Evolutionary conservation across 2,888 invertebrate species (phyloP).

Genomic region (Caenorhabditis sulstoni): DNA sequence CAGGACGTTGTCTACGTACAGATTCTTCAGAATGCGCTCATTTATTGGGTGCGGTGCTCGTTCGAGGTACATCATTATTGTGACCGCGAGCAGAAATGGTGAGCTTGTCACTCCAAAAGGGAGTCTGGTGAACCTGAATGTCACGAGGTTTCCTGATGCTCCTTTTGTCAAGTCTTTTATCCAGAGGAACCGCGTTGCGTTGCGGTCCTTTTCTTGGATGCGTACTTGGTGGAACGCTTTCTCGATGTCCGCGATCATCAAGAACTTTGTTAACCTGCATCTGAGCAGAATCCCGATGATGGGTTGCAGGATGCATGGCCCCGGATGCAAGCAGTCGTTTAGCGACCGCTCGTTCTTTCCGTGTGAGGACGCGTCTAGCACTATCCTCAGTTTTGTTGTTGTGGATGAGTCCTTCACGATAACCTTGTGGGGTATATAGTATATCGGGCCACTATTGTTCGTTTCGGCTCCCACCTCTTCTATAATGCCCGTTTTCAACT

Average conservation of each 20-base stretch:
- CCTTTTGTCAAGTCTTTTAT: not conserved
- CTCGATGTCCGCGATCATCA: constrained; percentile 17
- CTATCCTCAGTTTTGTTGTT: constrained; percentile 23
- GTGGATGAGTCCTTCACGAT: not conserved
- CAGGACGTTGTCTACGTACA: constrained; percentile 47
- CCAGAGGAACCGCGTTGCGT: constrained; percentile 29
- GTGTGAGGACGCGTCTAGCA: constrained; percentile 14
- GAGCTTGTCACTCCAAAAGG: constrained; percentile 29
- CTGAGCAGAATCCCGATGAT: constrained; percentile 12
- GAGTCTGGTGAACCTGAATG: constrained; percentile 20
- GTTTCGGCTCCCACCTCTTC: not conserved
- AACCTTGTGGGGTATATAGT: constrained; percentile 11
- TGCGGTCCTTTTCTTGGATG: constrained; percentile 2
- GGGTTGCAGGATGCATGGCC: not conserved
- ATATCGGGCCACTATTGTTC: not conserved
- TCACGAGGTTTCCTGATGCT: constrained; percentile 22
- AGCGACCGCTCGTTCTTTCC: not conserved
- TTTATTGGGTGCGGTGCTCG: no score
- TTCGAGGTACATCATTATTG: no score
- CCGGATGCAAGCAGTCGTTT: constrained; percentile 26
- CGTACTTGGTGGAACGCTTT: constrained; percentile 27
- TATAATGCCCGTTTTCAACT: not conserved
- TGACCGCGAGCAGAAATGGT: constrained; percentile 25
- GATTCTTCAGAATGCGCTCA: not conserved
- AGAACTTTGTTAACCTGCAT: not conserved